These are phyloP conservation scores for Lacerta bilineata DNA, from an alignment of 2,797 vertebrate species.

Conservation along the genomic window DNA sequence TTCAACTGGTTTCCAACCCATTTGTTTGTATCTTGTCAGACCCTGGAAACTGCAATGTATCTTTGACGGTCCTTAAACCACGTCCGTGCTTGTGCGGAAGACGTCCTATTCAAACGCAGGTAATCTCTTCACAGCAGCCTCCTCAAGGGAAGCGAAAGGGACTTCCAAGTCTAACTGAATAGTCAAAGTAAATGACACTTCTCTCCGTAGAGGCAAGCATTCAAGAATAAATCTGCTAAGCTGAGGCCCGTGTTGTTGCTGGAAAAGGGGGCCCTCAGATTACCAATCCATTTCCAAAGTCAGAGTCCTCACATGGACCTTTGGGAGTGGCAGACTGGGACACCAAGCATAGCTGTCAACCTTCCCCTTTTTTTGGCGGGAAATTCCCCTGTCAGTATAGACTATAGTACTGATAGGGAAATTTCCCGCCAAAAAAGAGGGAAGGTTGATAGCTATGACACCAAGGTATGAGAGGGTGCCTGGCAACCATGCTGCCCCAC, in stretches of 20 bases:
- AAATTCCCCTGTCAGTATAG: too few relatives aligned
- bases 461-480: background rate
- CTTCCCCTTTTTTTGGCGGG: too few relatives aligned
- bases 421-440: too few relatives aligned
- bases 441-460: too few relatives aligned
- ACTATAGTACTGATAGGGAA: too few relatives aligned
- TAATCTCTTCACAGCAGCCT: conserved; percentile 37
- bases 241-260: background rate
- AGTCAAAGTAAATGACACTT: background rate
- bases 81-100: background rate
- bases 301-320: background rate
- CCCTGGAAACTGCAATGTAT: conserved; percentile 17
- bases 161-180: conserved; percentile 15
- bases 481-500: too few relatives aligned
- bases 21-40: conserved; percentile 43
- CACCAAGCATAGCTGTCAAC: too few relatives aligned
- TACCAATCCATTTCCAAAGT: background rate
- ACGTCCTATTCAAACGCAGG: conserved; percentile 13
- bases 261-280: background rate
- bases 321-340: background rate
- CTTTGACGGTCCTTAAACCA: conserved; percentile 32
- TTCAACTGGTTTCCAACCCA: conserved; percentile 39
- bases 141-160: conserved; percentile 4
- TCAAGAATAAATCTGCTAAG: background rate
- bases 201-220: background rate